Evolutionary conservation across 2,113 vertebrate genomes (phyloP), one percentile per base, ranked within the genome.

Genomic region (Misgurnus mizolepis): DNA sequence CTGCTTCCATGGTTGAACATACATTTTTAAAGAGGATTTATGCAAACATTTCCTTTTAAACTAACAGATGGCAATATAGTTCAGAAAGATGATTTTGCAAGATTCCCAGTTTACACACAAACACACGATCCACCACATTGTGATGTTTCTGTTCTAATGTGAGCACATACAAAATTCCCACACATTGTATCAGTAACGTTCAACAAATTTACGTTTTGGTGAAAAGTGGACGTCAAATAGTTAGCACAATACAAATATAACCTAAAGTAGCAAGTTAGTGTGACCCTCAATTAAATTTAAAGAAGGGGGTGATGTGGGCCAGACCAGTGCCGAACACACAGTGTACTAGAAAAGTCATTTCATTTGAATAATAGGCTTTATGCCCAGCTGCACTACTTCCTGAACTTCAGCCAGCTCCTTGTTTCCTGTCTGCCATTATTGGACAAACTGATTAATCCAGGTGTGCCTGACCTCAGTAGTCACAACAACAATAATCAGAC

Each of bases 1-100:
- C 86, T 81, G 66, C 64, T 86, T 89, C 84, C 86, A 87, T 83
- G 85, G 58, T 84, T 82, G 81, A 83, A 62, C 22, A 53, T 53
- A 71, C 49, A 34, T 34, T 34, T 34, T 34, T 34, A 14, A 8
- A 70, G 7, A 70, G 11, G n/a, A 84, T 43, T 50, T 64, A 80
- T 77, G 45, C 69, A 78, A 83, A 73, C 56, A 34, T 34, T 27
- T 15, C 66, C 76, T 70, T 55, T 81, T n/a, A 77, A 87, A 56
- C 84, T 83, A 88, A 84, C 82, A 49, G 80, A 66, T 12, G 53
- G 27, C 27, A 34, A 34, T 34, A 34, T 34, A 34, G 27, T 34
- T 34, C 27, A 34, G 27, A 34, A 34, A 34, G 27, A 34, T 2
- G 27, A 34, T 34, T 34, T 34, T 3, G 27, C 27, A 34, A 34